Conservation (phyloP, 2,113 vertebrate species). For the Pyxicephalus adspersus region DNA sequence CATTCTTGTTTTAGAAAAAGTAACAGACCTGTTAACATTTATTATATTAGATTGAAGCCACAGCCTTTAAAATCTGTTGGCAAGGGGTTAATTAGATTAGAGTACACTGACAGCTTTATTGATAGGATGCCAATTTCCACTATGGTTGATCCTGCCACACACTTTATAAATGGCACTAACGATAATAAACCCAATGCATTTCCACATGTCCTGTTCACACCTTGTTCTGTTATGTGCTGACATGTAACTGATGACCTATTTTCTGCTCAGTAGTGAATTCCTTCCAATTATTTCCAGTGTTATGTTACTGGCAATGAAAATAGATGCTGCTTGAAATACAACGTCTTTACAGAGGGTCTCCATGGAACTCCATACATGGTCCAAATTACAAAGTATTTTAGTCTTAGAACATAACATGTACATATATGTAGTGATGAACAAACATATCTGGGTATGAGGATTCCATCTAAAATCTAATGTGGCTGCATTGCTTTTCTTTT, state of each 20-base stretch:
- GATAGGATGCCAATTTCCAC: slow-evolving; percentile 7
- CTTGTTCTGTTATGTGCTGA: slow-evolving; percentile 52
- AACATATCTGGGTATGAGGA: too few relatives aligned
- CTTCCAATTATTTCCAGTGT: slow-evolving; percentile 50
- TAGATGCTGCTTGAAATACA: slow-evolving; percentile 16
- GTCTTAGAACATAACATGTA: slow-evolving; percentile 2
- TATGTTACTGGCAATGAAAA: slow-evolving; percentile 46
- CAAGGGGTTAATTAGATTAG: background rate
- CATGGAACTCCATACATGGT: slow-evolving; percentile 23
- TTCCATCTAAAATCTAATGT: too few relatives aligned
- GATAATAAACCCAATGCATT: slow-evolving; percentile 49
- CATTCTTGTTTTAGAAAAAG: too few relatives aligned
- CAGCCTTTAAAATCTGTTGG: background rate
- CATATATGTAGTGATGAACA: background rate
- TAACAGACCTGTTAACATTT: background rate
- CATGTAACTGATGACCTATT: slow-evolving; percentile 55
- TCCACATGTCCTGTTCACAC: slow-evolving; percentile 46
- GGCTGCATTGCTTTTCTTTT: too few relatives aligned
- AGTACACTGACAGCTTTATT: slow-evolving; percentile 18
- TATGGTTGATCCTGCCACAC: background rate
- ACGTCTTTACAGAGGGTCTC: slow-evolving; percentile 22
- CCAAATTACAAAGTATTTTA: slow-evolving; percentile 35
- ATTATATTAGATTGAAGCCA: background rate
- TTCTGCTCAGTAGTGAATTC: slow-evolving; percentile 54
- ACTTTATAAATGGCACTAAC: slow-evolving; percentile 22